A percentile compares a stretch with the other conserved stretches of the same genome.
Conservation (phyloP, 2,888 invertebrate genomes). For the Heliconius cydno region DNA sequence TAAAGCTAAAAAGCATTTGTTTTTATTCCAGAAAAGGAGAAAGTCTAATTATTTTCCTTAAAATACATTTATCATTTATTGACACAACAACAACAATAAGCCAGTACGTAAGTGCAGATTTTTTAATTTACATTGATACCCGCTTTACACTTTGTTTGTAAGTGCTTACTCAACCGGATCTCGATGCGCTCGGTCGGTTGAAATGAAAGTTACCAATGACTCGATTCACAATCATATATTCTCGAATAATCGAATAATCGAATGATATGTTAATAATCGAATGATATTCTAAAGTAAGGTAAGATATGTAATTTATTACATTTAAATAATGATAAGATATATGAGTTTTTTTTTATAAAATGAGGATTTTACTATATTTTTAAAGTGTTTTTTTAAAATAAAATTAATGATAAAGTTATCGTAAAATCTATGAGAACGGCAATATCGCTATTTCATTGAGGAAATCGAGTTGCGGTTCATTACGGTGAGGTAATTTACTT, state of each 20-base stretch:
- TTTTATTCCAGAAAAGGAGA: not conserved
- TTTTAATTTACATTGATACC: not conserved
- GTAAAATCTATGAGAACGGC: too few relatives aligned
- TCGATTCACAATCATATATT: constrained; percentile 5
- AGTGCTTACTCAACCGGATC: constrained; percentile 12
- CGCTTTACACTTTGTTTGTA: not conserved
- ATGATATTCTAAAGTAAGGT: too few relatives aligned
- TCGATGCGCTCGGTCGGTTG: not conserved
- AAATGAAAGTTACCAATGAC: constrained; percentile 14
- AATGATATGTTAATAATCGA: not conserved
- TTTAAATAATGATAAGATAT: too few relatives aligned
- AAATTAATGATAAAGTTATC: too few relatives aligned
- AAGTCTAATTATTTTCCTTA: not conserved
- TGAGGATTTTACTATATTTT: too few relatives aligned
- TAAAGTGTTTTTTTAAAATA: too few relatives aligned
- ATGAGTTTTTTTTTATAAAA: too few relatives aligned
- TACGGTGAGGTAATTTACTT: too few relatives aligned
- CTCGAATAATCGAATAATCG: not conserved
- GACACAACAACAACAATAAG: not conserved
- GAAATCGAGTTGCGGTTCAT: too few relatives aligned
- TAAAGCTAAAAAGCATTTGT: not conserved
- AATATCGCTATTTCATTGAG: too few relatives aligned
- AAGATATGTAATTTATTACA: too few relatives aligned
- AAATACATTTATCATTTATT: not conserved
- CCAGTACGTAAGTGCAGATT: not conserved